These are phyloP conservation scores for Scrobipalpa atriplicella DNA, from an alignment of 2,888 invertebrate genomes.

Conservation along the genomic window DNA sequence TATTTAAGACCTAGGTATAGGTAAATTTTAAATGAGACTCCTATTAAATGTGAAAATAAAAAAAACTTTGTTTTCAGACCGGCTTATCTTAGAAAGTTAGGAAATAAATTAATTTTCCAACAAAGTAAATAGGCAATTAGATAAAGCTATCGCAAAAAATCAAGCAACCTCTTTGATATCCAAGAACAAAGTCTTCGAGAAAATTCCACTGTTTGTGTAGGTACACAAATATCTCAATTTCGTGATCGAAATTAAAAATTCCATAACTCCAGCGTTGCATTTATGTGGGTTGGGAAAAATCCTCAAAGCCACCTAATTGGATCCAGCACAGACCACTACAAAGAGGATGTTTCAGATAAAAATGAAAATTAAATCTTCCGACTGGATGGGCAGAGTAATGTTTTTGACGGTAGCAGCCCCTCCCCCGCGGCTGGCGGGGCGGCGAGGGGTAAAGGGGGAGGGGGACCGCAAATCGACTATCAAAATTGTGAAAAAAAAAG, in stretches of 20 bases:
- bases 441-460: conserved; percentile 30
- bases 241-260: conserved; percentile 76
- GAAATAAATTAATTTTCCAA: not conserved
- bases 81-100: not conserved
- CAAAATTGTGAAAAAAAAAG: conserved; percentile 78
- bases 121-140: not conserved
- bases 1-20: too few species aligned
- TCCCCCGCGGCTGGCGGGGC: not conserved
- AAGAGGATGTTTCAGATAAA: conserved; percentile 83
- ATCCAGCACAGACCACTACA: conserved; percentile 80
- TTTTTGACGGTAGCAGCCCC: conserved; percentile 74
- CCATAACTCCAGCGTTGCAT: conserved; percentile 70
- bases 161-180: conserved; percentile 17
- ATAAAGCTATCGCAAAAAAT: conserved; percentile 8
- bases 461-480: conserved; percentile 79
- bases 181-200: conserved; percentile 17
- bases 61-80: too few species aligned
- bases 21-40: too few species aligned
- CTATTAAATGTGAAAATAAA: too few species aligned
- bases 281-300: conserved; percentile 67
- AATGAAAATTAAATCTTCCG: conserved; percentile 84
- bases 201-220: conserved; percentile 3
- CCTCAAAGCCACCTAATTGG: conserved; percentile 81
- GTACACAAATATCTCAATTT: conserved; percentile 35
- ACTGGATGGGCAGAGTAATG: conserved; percentile 81